Evolutionary conservation across 2,113 vertebrate genomes (phyloP).

Genomic region (Alectura lathami): DNA sequence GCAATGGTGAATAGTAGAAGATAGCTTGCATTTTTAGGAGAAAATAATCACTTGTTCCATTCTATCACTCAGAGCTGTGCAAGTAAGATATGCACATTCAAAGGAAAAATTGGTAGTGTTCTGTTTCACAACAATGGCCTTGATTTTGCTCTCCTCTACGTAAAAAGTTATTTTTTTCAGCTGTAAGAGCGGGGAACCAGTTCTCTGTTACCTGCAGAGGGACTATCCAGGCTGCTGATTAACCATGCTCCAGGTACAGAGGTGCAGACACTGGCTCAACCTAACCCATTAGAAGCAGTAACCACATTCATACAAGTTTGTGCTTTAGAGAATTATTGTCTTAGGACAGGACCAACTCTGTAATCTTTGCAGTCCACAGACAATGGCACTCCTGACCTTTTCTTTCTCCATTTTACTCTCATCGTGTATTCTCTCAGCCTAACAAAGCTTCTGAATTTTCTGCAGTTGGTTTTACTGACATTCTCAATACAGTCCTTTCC

Average conservation of each 20-base stretch:
- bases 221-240: not conserved
- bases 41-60: slow-evolving; percentile 43
- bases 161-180: not conserved
- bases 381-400: not conserved
- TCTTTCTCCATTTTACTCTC: not conserved
- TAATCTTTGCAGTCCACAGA: not conserved
- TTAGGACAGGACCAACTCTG: not conserved
- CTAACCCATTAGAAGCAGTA: not conserved
- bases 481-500: not conserved
- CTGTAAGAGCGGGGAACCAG: not conserved
- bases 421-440: not conserved
- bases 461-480: not conserved
- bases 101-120: slow-evolving; percentile 5
- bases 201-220: not conserved
- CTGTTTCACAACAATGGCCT: not conserved
- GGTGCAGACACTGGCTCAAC: not conserved
- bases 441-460: not conserved
- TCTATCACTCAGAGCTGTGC: slow-evolving; percentile 11
- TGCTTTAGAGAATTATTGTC: slow-evolving; percentile 44
- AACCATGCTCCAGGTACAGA: not conserved
- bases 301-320: slow-evolving; percentile 57
- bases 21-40: slow-evolving; percentile 30
- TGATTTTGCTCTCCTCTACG: not conserved
- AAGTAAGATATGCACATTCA: slow-evolving; percentile 31
- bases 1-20: slow-evolving; percentile 22